Base-by-base conservation (phyloP, 1,140 invertebrate genomes). In the Pinna nobilis region DNA sequence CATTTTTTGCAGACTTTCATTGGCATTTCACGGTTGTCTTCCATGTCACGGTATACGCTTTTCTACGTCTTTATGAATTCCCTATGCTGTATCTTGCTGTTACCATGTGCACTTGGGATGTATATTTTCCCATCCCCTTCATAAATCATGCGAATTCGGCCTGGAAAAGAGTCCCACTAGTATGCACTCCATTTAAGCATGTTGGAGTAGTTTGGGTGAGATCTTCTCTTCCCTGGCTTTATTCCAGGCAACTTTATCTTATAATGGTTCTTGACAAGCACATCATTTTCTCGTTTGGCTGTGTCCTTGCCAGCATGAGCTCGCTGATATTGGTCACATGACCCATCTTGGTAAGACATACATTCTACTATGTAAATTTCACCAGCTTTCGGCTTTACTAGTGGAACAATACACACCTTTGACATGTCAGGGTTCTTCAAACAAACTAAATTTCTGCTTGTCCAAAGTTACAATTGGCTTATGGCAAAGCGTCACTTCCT, bases 181-280 rank as follows among this genome's bases (percentile, higher is more conserved):
- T 64, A 64, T 47, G 61, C 20, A 7, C 11, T 32, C 30, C 61
- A 3, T 6, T 13, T 47, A 47, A 64, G 49, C 15, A 47, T 49
- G 18, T 25, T 32, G 11, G 61, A 64, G 20, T 18, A 13, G 5
- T 30, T 64, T 4, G 53, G 35, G 13, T 41, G 30, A 20, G 13
- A 4, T 11, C 60, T 39, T 13, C 20, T 37, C 25, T 49, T 61
- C 13, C 51, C 51, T 59, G 41, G 5, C 35, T 67, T 59, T 23
- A 25, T 28, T 5, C 41, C 53, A 23, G 50, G 44, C 20, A 35
- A 6, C 51, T 37, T 59, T 44, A 41, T 69, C 18, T 47, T 57
- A 55, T 67, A 63, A 49, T 60, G 32, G 35, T 23, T 55, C 44
- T 68, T 67, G 9, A n/a, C 9, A 6, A 61, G 6, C 3, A 61